Evolutionary conservation across 2,888 invertebrate species (phyloP).

Genomic region (Pandemis cinnamomeana): DNA sequence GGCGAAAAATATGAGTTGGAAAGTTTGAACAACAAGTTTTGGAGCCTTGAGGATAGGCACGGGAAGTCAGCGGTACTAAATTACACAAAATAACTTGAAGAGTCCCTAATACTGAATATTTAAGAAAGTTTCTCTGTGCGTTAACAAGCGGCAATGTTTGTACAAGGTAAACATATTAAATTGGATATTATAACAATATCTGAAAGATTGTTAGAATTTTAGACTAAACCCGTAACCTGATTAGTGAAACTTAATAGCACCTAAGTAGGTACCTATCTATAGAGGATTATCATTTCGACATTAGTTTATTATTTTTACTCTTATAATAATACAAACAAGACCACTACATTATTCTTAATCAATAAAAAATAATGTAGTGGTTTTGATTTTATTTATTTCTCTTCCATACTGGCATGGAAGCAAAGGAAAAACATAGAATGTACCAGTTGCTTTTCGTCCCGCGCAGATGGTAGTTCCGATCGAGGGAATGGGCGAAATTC

Average conservation of each 20-base stretch:
- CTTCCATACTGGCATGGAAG: too few relatives aligned
- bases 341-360: too few relatives aligned
- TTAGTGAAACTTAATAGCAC: neutral
- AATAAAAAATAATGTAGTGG: too few relatives aligned
- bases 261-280: too few relatives aligned
- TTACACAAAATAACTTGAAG: slow-evolving; percentile 30
- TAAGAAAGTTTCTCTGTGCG: slow-evolving; percentile 10
- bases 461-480: too few relatives aligned
- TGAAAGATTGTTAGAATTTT: neutral
- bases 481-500: too few relatives aligned
- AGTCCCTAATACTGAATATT: slow-evolving; percentile 32
- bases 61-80: slow-evolving; percentile 30
- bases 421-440: too few relatives aligned
- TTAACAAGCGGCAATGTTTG: neutral
- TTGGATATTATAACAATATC: neutral
- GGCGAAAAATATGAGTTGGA: slow-evolving; percentile 36
- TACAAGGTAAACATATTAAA: neutral
- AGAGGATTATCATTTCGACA: too few relatives aligned
- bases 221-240: neutral
- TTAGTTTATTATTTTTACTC: too few relatives aligned
- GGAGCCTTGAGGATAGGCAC: slow-evolving; percentile 27
- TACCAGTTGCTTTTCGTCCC: too few relatives aligned
- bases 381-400: too few relatives aligned
- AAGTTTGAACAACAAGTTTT: slow-evolving; percentile 37
- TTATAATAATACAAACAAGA: too few relatives aligned